phyloP scores from a whole-genome alignment of 2,797 vertebrate genomes.

The Podarcis lilfordi region DNA sequence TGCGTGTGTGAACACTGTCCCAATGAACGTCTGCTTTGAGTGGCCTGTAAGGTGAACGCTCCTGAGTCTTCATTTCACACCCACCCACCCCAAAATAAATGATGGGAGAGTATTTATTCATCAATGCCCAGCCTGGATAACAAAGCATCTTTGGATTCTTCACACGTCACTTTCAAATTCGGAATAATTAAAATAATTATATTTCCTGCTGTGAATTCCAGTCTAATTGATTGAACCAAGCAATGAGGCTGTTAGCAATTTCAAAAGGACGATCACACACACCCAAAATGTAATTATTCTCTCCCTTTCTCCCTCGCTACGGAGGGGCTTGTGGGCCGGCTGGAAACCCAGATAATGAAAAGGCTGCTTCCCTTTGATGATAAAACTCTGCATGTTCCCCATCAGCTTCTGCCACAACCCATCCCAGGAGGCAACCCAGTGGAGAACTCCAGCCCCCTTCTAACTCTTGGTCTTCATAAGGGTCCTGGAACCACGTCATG shows the following conservation, averaged over 20 bases:
- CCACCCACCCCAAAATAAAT: background rate
- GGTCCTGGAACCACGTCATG: background rate
- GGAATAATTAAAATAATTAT: slow-evolving; percentile 41
- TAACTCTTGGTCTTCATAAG: too few species aligned
- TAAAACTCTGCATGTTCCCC: background rate
- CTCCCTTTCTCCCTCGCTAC: background rate
- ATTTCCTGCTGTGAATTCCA: background rate
- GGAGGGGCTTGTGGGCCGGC: background rate
- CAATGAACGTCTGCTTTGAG: background rate
- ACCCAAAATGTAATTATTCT: background rate
- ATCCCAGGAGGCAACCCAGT: background rate
- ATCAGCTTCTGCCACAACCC: background rate
- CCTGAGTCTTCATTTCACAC: background rate
- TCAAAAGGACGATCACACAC: background rate
- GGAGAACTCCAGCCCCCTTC: background rate
- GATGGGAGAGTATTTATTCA: background rate
- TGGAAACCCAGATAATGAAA: background rate
- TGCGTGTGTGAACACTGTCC: background rate
- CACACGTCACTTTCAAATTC: slow-evolving; percentile 6
- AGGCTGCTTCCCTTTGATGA: background rate
- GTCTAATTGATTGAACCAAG: background rate
- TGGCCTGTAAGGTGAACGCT: background rate
- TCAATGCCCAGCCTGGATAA: background rate
- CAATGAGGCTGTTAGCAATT: background rate
- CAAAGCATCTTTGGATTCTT: background rate